Percentiles rank a stretch among this genome's conserved stretches.
Conservation (phyloP, 2,113 vertebrate genomes). For the Thryonomys swinderianus region DNA sequence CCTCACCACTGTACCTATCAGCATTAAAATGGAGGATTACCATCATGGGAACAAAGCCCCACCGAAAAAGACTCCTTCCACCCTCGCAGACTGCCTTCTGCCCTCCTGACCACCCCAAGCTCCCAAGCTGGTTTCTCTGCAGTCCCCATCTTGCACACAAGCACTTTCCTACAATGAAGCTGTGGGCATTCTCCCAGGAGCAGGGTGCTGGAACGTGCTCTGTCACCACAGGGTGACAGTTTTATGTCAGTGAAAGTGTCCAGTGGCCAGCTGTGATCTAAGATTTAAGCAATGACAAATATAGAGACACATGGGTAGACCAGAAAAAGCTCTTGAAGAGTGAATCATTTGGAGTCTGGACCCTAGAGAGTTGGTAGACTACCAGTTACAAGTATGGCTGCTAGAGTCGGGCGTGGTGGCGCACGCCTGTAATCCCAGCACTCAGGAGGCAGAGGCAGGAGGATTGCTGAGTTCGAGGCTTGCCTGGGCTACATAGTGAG, state of each 20-base stretch:
- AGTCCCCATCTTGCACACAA: neutral
- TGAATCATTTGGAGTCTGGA: neutral
- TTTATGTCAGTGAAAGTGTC: neutral
- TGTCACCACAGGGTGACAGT: neutral
- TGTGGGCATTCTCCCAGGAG: neutral
- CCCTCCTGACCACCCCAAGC: neutral
- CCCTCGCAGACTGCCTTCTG: neutral
- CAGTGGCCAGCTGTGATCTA: neutral
- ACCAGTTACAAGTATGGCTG: neutral
- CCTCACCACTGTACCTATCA: slow-evolving; percentile 50
- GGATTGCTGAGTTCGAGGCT: too few relatives aligned
- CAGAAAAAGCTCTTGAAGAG: neutral
- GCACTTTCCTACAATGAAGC: neutral
- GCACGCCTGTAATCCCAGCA: too few relatives aligned
- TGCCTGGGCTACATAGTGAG: too few relatives aligned
- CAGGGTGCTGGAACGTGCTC: neutral
- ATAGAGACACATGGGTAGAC: neutral
- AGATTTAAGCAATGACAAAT: slow-evolving; percentile 9
- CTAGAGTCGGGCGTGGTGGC: too few relatives aligned
- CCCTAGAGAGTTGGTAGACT: neutral
- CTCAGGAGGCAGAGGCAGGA: too few relatives aligned
- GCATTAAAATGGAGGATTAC: slow-evolving; percentile 63
- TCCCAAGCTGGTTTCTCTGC: neutral
- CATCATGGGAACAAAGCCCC: slow-evolving; percentile 62
- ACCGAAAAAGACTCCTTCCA: slow-evolving; percentile 25